A percentile compares a stretch with the other conserved stretches of the same genome.
These are phyloP conservation scores for Papilio glaucus DNA, from an alignment of 1,140 invertebrate species.

Conservation along the genomic window DNA sequence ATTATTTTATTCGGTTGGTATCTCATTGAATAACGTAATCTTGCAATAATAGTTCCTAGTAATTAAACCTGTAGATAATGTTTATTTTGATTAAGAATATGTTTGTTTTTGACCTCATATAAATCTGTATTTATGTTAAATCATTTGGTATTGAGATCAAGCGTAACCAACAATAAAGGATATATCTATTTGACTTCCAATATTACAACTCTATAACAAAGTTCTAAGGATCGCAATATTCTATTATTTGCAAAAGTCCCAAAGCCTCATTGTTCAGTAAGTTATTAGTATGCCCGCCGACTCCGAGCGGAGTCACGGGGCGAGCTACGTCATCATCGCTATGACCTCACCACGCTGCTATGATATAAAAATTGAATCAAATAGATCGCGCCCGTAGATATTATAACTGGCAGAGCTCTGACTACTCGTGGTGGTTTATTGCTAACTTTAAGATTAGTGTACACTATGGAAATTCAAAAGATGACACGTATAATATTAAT, in stretches of 20 bases:
- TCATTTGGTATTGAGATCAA: no score
- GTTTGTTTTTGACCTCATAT: no score
- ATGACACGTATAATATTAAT: background rate
- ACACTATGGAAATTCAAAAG: constrained; percentile 18
- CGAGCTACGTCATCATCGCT: background rate
- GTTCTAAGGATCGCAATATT: background rate
- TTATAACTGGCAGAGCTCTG: constrained; percentile 47
- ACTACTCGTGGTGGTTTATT: constrained; percentile 46
- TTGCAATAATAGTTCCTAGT: no score
- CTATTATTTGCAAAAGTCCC: constrained; percentile 4
- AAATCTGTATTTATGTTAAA: no score
- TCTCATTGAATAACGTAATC: no score
- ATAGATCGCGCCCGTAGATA: constrained; percentile 45
- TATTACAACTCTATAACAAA: background rate
- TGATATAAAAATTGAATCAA: constrained; percentile 47
- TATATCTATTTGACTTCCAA: background rate
- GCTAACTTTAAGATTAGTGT: constrained; percentile 38
- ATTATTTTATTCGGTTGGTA: no score
- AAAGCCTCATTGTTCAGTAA: background rate
- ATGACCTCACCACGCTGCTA: background rate
- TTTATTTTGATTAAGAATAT: no score
- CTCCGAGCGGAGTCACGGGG: background rate
- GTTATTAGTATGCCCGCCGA: background rate
- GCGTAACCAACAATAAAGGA: background rate
- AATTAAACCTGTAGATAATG: no score